Evolutionary conservation across 2,888 invertebrate genomes (phyloP).

Genomic region (Cybosia mesomella): DNA sequence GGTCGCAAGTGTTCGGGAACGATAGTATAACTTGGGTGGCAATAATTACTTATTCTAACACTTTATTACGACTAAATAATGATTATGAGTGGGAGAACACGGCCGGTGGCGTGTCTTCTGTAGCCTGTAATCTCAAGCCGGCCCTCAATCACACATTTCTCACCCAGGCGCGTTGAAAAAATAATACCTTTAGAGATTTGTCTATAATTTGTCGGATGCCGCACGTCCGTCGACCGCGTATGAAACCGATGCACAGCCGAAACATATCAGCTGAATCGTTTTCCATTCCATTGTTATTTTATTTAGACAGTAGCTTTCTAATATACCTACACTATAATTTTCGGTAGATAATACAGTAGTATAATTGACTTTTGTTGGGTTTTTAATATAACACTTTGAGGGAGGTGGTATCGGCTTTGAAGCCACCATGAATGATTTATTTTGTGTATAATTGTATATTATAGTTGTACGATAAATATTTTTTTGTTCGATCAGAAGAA

Average conservation of each 20-base stretch:
- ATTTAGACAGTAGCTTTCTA: slow-evolving; percentile 78
- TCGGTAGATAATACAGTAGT: slow-evolving; percentile 47
- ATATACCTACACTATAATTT: slow-evolving; percentile 67
- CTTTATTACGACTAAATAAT: slow-evolving; percentile 85
- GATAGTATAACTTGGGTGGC: slow-evolving; percentile 69
- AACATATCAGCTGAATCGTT: slow-evolving; percentile 66
- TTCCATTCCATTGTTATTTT: slow-evolving; percentile 69
- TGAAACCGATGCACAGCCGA: slow-evolving; percentile 45
- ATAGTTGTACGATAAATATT: background rate
- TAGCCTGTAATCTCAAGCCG: slow-evolving; percentile 83
- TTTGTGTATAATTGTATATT: background rate
- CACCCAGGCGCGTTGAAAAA: slow-evolving; percentile 86
- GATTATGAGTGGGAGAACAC: slow-evolving; percentile 77
- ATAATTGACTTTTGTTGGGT: slow-evolving; percentile 40
- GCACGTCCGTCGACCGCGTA: slow-evolving; percentile 58
- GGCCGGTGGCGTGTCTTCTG: slow-evolving; percentile 80
- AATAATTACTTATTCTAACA: slow-evolving; percentile 80
- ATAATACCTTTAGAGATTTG: slow-evolving; percentile 84
- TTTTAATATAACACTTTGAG: slow-evolving; percentile 45
- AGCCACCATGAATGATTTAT: slow-evolving; percentile 13
- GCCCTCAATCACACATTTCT: slow-evolving; percentile 86
- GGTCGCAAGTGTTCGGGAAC: slow-evolving; percentile 36
- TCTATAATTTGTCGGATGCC: slow-evolving; percentile 85
- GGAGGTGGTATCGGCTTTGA: slow-evolving; percentile 40
- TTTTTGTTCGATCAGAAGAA: slow-evolving; percentile 26